phyloP scores from a whole-genome alignment of 1,140 invertebrate species.

The Ridgeia piscesae region DNA sequence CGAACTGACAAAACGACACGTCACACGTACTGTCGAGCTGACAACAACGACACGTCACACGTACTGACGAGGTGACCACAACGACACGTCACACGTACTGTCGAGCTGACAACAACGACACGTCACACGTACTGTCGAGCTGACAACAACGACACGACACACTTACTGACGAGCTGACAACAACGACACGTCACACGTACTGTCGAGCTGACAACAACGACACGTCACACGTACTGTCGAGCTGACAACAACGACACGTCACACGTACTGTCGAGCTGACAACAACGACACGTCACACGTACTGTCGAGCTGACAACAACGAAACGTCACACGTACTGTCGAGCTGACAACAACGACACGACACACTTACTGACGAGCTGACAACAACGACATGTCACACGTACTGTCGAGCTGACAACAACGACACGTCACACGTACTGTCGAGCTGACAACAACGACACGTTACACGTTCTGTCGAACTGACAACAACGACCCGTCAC shows the following conservation, averaged over 20 bases:
- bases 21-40: neutral
- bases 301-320: neutral
- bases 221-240: neutral
- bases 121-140: neutral
- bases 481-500: conserved; percentile 10
- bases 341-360: neutral
- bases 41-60: neutral
- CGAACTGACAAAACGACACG: neutral
- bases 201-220: neutral
- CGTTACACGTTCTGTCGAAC: conserved; percentile 52
- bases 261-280: neutral
- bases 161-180: neutral
- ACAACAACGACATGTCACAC: neutral
- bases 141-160: too few relatives aligned
- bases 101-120: neutral
- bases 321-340: too few relatives aligned
- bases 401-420: neutral
- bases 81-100: neutral
- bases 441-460: conserved; percentile 17
- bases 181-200: neutral
- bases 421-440: neutral
- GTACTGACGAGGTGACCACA: neutral
- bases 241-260: neutral
- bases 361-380: neutral
- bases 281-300: too few relatives aligned